These are phyloP conservation scores for Sarcophaga carnaria DNA, from an alignment of 2,888 invertebrate species.

Conservation along the genomic window DNA sequence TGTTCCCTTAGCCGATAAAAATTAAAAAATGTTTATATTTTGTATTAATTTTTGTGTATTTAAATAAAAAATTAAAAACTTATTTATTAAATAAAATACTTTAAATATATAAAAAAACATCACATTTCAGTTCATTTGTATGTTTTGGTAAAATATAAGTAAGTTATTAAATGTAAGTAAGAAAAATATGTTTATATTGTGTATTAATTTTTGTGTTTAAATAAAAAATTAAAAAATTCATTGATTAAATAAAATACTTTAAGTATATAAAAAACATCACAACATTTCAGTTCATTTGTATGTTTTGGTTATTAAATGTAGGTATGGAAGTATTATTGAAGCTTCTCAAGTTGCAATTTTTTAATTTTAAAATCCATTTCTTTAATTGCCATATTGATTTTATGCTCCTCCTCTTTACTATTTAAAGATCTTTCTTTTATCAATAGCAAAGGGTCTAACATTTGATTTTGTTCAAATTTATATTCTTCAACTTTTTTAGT, in stretches of 20 bases:
- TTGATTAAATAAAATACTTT: background rate
- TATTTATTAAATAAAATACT: background rate
- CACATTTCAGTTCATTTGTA: background rate
- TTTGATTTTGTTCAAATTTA: background rate
- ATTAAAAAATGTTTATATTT: too few species aligned
- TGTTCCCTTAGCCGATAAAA: too few species aligned
- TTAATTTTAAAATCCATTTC: conserved; percentile 11
- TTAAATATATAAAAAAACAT: background rate
- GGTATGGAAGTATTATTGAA: background rate
- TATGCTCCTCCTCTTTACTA: conserved; percentile 37
- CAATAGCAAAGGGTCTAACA: conserved; percentile 5
- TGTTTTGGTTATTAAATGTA: background rate
- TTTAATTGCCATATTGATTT: background rate
- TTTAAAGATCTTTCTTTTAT: conserved; percentile 40
- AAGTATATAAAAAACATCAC: background rate
- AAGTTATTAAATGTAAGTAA: too few species aligned
- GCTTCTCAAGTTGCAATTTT: conserved; percentile 14
- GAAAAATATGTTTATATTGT: too few species aligned
- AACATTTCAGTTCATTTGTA: conserved; percentile 8
- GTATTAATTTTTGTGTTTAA: too few species aligned
- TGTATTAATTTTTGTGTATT: too few species aligned
- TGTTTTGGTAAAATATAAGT: too few species aligned
- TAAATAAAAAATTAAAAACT: background rate
- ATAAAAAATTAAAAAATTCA: background rate
- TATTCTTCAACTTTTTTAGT: conserved; percentile 31